Evolutionary conservation across 2,797 vertebrate genomes (phyloP).

Genomic region (Alauda arvensis): DNA sequence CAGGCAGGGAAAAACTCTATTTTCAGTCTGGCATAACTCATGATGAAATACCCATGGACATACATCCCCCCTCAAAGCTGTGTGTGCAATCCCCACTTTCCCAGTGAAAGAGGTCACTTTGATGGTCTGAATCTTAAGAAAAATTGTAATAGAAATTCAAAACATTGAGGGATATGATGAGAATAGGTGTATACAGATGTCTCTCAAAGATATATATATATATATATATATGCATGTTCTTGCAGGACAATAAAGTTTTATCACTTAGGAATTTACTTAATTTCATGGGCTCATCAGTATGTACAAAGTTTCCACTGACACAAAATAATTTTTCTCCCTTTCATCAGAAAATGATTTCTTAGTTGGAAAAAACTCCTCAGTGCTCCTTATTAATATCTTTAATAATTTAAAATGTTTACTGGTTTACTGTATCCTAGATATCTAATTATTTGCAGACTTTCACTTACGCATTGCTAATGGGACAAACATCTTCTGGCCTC

Average conservation of each 20-base stretch:
- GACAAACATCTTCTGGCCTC: neutral
- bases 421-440: constrained; percentile 18
- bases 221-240: too few species aligned
- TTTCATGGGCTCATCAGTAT: neutral
- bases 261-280: neutral
- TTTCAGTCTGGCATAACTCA: neutral
- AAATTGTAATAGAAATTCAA: neutral
- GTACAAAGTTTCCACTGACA: neutral
- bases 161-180: neutral
- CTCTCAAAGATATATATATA: neutral
- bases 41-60: accelerated
- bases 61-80: accelerated
- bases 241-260: neutral
- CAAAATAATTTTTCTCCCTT: neutral
- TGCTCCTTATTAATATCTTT: constrained; percentile 3
- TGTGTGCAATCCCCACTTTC: neutral
- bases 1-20: accelerated
- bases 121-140: neutral
- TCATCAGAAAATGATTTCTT: neutral
- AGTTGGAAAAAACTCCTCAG: neutral
- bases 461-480: constrained; percentile 19
- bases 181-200: neutral
- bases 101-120: neutral
- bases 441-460: constrained; percentile 18
- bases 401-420: constrained; percentile 48